Evolutionary conservation across 2,888 invertebrate species (phyloP), one percentile per base, ranked within the genome.

Genomic region (Physocephala rufipes): DNA sequence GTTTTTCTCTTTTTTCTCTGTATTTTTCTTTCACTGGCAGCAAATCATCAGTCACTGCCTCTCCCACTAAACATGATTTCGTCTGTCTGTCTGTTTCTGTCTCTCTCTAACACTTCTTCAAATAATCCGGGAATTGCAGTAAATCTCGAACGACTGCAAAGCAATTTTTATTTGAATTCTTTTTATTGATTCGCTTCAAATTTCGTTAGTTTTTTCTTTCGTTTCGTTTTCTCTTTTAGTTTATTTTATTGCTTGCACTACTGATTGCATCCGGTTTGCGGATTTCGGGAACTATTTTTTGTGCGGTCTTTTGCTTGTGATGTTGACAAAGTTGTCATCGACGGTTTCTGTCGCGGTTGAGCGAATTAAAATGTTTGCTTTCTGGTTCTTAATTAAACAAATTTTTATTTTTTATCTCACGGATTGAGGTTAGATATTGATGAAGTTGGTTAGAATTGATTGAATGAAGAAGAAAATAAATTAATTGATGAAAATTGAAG

Each of bases 1-100:
- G 9, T 26, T 24, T 45, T 36, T 63, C 36, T 24, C 0, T 21
- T 62, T 2, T 24, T 63, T 63, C 2, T 30, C 1, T 3, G 30
- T 30, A 3, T 61, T 30, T 61, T 61, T 61, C 47, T 63, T 26
- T 9, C 26, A 58, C 7, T 24, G 26, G 16, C 24, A 45, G 47
- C 63, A 63, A 63, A 63, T 63, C 45, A 63, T n/a, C 51, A 47
- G 51, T 30, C 28, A n/a, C 65, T 49, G 47, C 65, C 0, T 9
- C 58, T 13, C 3, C 28, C 28, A n/a, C n/a, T n/a, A n/a, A n/a
- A n/a, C n/a, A n/a, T n/a, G n/a, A n/a, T n/a, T n/a, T n/a, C 5
- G 15, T 16, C 4, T 28, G 16, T 1, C 28, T 9, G 36, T 9
- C 36, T 9, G 9, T 9, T 36, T 9, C 36, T 4, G 36, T 4